A percentile compares a stretch with the other conserved stretches of the same genome.
Conservation (phyloP, 2,797 vertebrate genomes). For the Gambusia yucatana region DNA sequence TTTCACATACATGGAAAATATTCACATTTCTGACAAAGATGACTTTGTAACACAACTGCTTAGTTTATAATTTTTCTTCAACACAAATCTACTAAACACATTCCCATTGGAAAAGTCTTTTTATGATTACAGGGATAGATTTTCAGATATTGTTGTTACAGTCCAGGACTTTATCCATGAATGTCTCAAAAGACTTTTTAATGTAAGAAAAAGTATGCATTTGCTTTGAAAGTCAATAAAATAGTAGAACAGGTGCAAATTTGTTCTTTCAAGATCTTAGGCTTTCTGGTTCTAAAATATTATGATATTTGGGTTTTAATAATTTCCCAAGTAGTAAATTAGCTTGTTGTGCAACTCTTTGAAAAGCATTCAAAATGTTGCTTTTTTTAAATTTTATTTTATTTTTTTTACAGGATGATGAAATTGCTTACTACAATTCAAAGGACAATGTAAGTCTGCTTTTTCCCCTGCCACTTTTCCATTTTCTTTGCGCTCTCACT, state of each 20-base stretch:
- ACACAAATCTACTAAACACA: neutral
- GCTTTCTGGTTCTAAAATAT: neutral
- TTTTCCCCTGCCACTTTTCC: neutral
- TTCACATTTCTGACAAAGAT: neutral
- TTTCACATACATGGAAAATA: neutral
- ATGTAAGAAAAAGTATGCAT: neutral
- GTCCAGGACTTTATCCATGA: too few relatives aligned
- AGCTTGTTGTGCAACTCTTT: constrained; percentile 5
- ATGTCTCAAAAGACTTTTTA: neutral
- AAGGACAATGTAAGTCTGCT: constrained; percentile 88
- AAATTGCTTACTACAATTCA: constrained; percentile 93
- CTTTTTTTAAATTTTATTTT: constrained; percentile 12
- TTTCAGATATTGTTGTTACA: neutral
- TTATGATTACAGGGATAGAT: neutral
- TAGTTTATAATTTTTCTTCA: neutral
- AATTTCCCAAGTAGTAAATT: neutral
- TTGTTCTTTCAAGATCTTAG: neutral
- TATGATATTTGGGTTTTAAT: neutral
- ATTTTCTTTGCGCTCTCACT: constrained; percentile 23
- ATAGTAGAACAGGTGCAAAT: too few relatives aligned
- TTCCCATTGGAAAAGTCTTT: neutral
- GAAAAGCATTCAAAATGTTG: constrained; percentile 6
- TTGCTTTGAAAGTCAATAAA: neutral
- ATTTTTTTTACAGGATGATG: constrained; percentile 82
- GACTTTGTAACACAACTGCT: neutral